Percentiles rank a stretch among this genome's conserved stretches.
These are phyloP conservation scores for Platalea minor DNA, from an alignment of 2,797 vertebrate species.

Conservation along the genomic window DNA sequence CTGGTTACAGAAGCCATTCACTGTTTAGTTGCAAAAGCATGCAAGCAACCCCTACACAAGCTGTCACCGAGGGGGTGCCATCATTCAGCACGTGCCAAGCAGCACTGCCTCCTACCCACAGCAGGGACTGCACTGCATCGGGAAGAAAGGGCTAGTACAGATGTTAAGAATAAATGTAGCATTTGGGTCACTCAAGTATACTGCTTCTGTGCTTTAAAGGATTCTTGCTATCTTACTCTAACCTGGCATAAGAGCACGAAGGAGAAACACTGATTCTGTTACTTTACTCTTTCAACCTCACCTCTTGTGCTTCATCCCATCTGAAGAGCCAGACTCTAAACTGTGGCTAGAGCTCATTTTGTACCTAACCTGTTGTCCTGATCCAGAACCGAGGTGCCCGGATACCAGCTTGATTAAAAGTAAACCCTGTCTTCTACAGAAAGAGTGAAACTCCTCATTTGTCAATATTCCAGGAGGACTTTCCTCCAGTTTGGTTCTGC, in stretches of 20 bases:
- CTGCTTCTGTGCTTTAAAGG: not conserved
- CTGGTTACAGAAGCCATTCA: not conserved
- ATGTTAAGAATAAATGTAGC: not conserved
- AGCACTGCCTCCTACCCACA: not conserved
- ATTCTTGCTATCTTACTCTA: not conserved
- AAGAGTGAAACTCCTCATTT: not conserved
- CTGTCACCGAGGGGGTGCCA: not conserved
- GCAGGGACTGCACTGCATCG: not conserved
- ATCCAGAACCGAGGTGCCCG: not conserved
- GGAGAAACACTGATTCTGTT: not conserved
- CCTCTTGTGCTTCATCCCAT: not conserved
- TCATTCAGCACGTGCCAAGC: not conserved
- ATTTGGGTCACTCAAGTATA: not conserved
- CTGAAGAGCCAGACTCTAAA: not conserved
- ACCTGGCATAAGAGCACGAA: not conserved
- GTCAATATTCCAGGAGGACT: not conserved
- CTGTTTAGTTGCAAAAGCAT: not conserved
- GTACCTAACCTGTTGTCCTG: rapidly evolving
- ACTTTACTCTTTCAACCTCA: not conserved
- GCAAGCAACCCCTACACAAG: not conserved
- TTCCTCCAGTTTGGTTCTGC: not conserved
- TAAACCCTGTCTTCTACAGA: not conserved
- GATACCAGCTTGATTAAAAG: not conserved
- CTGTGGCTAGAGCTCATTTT: not conserved
- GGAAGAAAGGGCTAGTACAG: not conserved